A percentile compares a stretch with the other conserved stretches of the same genome.
Evolutionary conservation across 2,888 invertebrate species (phyloP).

Genomic region (Apamea epomidion): DNA sequence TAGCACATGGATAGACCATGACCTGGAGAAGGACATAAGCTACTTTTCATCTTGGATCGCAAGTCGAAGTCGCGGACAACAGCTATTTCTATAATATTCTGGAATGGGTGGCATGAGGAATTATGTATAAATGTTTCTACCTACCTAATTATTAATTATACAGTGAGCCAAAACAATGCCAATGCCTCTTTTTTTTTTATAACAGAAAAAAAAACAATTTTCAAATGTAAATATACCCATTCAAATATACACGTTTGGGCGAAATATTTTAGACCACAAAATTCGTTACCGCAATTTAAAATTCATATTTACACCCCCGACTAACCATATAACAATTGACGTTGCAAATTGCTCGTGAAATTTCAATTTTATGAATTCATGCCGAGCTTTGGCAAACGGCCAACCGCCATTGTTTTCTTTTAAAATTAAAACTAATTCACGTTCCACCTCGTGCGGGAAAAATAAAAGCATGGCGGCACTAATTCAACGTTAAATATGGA

Average conservation of each 20-base stretch:
- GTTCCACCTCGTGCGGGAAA: slow-evolving; percentile 40
- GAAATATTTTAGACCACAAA: slow-evolving; percentile 37
- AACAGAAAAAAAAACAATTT: not conserved
- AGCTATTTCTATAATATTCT: not conserved
- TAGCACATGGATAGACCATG: not conserved
- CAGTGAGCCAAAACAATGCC: too few relatives aligned
- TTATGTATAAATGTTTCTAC: not conserved
- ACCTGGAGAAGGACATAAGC: too few relatives aligned
- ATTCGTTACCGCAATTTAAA: slow-evolving; percentile 53
- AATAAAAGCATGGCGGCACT: slow-evolving; percentile 44
- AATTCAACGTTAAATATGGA: slow-evolving; percentile 64
- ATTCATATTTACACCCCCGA: slow-evolving; percentile 63
- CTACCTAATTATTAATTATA: not conserved
- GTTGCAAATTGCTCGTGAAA: slow-evolving; percentile 67
- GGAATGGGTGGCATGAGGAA: not conserved
- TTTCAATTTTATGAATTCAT: slow-evolving; percentile 70
- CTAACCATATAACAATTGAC: slow-evolving; percentile 65
- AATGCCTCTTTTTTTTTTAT: not conserved
- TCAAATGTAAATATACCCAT: slow-evolving; percentile 9
- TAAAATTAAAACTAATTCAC: slow-evolving; percentile 67
- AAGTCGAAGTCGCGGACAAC: not conserved
- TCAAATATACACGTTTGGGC: slow-evolving; percentile 19
- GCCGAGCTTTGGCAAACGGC: slow-evolving; percentile 63
- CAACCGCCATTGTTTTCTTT: slow-evolving; percentile 71
- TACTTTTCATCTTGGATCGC: not conserved